These are phyloP conservation scores for Sinocyclocheilus rhinocerous DNA, from an alignment of 2,113 vertebrate species.

Conservation along the genomic window DNA sequence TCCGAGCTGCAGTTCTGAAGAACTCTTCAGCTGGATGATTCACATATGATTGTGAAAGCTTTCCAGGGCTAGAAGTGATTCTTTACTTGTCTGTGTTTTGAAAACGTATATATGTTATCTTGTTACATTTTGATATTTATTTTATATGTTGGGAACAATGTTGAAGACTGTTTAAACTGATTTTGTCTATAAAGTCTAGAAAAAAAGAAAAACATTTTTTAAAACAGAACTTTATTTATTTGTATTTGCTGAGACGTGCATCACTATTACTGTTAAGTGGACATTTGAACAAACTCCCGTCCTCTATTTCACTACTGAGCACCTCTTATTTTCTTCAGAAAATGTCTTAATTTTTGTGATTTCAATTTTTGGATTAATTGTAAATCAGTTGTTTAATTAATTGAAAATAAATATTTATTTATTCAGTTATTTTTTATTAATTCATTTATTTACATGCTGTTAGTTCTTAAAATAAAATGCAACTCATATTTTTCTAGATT, in stretches of 20 bases:
- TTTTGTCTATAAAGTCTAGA: neutral
- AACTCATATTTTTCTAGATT: too few species aligned
- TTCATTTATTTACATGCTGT: neutral
- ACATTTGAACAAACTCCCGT: neutral
- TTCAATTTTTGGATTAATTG: neutral
- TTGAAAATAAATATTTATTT: neutral
- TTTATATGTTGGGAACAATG: neutral
- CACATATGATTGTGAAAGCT: neutral
- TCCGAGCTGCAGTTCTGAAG: neutral
- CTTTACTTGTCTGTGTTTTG: neutral
- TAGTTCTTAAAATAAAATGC: too few species aligned
- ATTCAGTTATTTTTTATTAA: neutral
- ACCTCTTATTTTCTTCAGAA: neutral
- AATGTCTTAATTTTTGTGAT: neutral
- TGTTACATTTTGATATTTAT: neutral
- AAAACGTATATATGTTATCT: neutral
- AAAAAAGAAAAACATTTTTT: neutral
- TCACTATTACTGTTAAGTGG: neutral
- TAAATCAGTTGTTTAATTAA: neutral
- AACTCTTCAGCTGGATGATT: neutral
- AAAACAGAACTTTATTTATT: neutral
- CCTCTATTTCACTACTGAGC: too few species aligned
- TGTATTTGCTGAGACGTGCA: neutral
- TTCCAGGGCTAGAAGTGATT: neutral
- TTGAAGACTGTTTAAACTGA: neutral